Percentiles rank a stretch among this genome's conserved stretches.
Evolutionary conservation across 2,888 invertebrate species (phyloP).

Genomic region (Allygus modestus): DNA sequence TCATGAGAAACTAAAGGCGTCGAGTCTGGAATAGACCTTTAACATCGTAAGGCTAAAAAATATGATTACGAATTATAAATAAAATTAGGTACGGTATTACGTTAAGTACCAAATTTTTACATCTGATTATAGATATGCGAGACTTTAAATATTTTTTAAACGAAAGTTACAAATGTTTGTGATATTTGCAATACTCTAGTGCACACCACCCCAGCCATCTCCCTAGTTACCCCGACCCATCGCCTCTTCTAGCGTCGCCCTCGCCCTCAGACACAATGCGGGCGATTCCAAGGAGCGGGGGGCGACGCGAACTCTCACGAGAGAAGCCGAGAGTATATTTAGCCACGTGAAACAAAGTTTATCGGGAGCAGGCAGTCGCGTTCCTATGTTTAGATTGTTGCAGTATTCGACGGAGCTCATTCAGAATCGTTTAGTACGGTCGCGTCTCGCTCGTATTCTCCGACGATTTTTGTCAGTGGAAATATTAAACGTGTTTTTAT

Average conservation of each 20-base stretch:
- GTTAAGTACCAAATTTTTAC: no score
- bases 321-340: slow-evolving; percentile 57
- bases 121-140: no score
- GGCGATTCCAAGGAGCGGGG: slow-evolving; percentile 35
- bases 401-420: slow-evolving; percentile 47
- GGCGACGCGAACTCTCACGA: slow-evolving; percentile 28
- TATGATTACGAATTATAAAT: no score
- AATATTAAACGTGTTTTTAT: slow-evolving; percentile 1
- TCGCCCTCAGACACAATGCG: slow-evolving; percentile 49
- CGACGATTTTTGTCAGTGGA: background rate
- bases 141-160: no score
- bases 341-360: slow-evolving; percentile 62
- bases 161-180: no score
- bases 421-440: slow-evolving; percentile 36
- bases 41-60: no score
- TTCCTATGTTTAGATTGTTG: slow-evolving; percentile 61
- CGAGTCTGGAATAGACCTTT: no score
- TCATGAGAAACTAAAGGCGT: no score
- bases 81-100: no score
- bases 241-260: background rate
- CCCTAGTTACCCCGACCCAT: background rate
- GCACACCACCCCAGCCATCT: no score
- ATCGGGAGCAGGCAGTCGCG: slow-evolving; percentile 61
- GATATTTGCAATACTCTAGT: no score
- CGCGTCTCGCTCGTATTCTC: slow-evolving; percentile 29